Percentiles rank a stretch among this genome's conserved stretches.
These are phyloP conservation scores for Oithona nana DNA, from an alignment of 2,888 invertebrate species.

Conservation along the genomic window DNA sequence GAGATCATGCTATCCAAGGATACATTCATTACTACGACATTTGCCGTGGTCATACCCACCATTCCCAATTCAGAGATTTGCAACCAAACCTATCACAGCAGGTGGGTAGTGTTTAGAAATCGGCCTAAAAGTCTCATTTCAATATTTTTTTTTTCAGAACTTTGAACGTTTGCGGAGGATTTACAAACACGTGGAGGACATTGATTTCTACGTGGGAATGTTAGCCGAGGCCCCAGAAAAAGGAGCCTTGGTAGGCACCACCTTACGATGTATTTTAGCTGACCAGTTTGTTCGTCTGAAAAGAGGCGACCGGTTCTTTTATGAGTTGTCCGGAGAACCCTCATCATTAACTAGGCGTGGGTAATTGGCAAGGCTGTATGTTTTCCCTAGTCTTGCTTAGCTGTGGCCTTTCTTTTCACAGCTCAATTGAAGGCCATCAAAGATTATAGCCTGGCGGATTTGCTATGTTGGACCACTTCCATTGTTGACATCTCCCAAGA, in stretches of 20 bases:
- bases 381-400: neutral
- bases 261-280: slow-evolving; percentile 29
- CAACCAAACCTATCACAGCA: too few species aligned
- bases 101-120: too few species aligned
- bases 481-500: neutral
- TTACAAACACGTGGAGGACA: neutral
- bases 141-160: neutral
- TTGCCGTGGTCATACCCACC: too few species aligned
- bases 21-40: neutral
- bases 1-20: neutral
- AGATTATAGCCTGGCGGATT: neutral
- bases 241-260: neutral
- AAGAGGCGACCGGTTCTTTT: slow-evolving; percentile 54
- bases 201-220: neutral
- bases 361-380: neutral
- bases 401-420: neutral
- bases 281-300: slow-evolving; percentile 56
- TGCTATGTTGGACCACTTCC: neutral
- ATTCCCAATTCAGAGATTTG: too few species aligned
- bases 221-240: neutral
- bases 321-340: slow-evolving; percentile 33
- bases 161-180: neutral
- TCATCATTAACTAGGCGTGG: slow-evolving; percentile 31
- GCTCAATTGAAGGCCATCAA: neutral
- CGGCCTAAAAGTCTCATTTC: neutral